Evolutionary conservation across 2,797 vertebrate genomes (phyloP), one percentile per base, ranked within the genome.

Genomic region (Myioborus melanocephalus): DNA sequence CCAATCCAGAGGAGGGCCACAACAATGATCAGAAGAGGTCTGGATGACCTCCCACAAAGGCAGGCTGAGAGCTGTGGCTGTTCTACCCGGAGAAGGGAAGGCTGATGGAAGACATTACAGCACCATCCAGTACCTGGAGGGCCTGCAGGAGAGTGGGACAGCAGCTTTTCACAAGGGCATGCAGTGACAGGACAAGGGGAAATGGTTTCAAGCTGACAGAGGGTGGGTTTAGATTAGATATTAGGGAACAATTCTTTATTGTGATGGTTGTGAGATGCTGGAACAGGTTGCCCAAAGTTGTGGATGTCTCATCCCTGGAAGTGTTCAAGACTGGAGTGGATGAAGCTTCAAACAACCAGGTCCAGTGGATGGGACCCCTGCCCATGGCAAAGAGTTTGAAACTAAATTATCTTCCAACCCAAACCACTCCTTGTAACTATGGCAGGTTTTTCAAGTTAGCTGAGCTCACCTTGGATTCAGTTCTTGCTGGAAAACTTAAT

Each of bases 401-500:
- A 59, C 16, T 10, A 13, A 6, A 30, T 47, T 20, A 26, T 22
- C 30, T 64, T 53, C 10, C 12, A n/a, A 43, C 20, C 14, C 14
- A 53, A 65, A 53, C 8, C 5, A 34, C 47, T 82, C 35, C 26
- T 53, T 49, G 14, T 59, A 53, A 37, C 32, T 59, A 8, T 9
- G 8, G 19, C 10, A 34, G 4, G 35, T 30, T 80, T 18, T 73
- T 88, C 60, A 89, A 87, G n/a, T 85, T 61, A 86, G 28, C 19
- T 65, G 61, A 69, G 44, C 24, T 84, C 68, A 73, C 35, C 53
- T 85, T 46, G 12, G 30, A 64, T 90, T 84, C 66, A 75, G 7
- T 76, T 91, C 35, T 65, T 83, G 41, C 65, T 87, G 37, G 41
- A 95, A 84, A 92, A 82, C 44, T 77, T 90, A 87, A 77, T 80